Evolutionary conservation across 2,113 vertebrate species (phyloP).

Genomic region (Malurus melanocephalus): DNA sequence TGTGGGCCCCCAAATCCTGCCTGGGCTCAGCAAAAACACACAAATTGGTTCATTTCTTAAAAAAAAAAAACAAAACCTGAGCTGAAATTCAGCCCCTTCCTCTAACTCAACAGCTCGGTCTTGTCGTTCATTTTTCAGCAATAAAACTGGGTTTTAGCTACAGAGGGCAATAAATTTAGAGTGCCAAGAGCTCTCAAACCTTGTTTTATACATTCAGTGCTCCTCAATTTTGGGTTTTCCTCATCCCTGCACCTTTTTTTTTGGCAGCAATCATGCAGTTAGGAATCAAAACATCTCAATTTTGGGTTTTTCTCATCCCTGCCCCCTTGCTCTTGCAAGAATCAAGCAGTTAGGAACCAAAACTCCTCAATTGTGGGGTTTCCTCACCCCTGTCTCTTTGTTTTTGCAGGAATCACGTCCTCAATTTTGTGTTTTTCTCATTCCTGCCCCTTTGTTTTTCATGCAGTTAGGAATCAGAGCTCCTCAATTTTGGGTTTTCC

Average conservation of each 20-base stretch:
- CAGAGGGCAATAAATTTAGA: background rate
- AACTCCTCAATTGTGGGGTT: no score
- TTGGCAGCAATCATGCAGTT: conserved; percentile 73
- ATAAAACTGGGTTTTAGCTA: background rate
- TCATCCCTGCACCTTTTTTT: background rate
- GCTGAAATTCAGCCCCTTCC: background rate
- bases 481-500: no score
- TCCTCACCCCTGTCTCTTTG: no score
- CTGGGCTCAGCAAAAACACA: background rate
- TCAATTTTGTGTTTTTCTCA: no score
- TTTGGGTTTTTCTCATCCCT: no score
- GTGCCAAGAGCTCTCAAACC: background rate
- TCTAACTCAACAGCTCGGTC: background rate
- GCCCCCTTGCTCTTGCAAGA: no score
- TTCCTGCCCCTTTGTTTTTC: no score
- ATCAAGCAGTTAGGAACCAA: no score
- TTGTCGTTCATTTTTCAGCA: background rate
- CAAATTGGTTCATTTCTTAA: accelerated
- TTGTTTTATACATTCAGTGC: background rate
- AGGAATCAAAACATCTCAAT: no score
- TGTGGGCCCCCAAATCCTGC: background rate
- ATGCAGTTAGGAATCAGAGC: no score
- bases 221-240: background rate
- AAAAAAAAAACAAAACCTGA: no score
- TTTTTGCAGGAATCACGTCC: no score